Evolutionary conservation across 2,113 vertebrate genomes (phyloP), one percentile per base, ranked within the genome.

Genomic region (Megaptera novaeangliae): DNA sequence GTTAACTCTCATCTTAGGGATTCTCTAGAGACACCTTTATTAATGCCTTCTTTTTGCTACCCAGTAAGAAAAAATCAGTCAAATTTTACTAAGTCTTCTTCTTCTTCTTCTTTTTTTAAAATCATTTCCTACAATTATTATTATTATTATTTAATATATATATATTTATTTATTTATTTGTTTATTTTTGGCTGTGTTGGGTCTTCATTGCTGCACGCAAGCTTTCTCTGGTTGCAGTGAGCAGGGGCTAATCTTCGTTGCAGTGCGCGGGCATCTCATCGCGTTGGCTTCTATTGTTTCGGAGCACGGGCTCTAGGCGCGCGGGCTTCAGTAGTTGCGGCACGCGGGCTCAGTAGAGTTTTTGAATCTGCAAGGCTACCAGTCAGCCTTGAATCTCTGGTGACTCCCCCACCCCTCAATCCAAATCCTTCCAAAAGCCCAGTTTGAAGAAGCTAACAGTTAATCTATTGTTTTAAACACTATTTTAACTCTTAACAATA

Each of bases 381-480:
- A 36, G 3, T 92, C 68, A 80, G 41, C 69, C 15, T n/a, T 75
- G 20, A 18, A 49, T 89, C 25, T 95, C 6, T 52, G 52, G 49
- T 57, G 49, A 69, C 12, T 44, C 13, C 44, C 17, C 3, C 27
- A 72, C 12, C 25, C 3, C 25, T 72, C 21, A 49, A 11, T 77
- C 34, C 21, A 66, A 49, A 27, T 63, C 44, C 25, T 97, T 66
- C 41, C 44, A 8, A 75, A 80, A 96, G 20, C 31, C 64, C 17
- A 21, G 36, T 95, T 96, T 83, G 46, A 87, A 92, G 75, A 95
- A 92, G 34, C 39, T 27, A 52, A 34, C 64, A 85, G 39, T 71
- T 88, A 96, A 66, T 82, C n/a, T 89, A 34, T 93, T 75, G 44
- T 46, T 94, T 92, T 96, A 92, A 94, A 71, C 23, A 78, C 10